phyloP scores from a whole-genome alignment of 2,888 invertebrate species.

The Tillus elongatus region DNA sequence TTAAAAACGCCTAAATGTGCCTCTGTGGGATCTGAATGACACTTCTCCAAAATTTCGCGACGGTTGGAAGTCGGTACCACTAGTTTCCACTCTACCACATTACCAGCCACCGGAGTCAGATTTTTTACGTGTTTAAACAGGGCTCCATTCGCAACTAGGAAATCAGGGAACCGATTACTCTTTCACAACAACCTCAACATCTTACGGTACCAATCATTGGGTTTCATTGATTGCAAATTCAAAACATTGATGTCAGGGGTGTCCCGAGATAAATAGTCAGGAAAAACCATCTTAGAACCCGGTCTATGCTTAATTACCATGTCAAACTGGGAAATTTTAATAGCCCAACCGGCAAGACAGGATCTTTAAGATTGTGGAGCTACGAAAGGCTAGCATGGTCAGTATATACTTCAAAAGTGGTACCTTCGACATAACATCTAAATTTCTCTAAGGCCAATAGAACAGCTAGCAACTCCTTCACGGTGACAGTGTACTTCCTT shows the following conservation, averaged over 20 bases:
- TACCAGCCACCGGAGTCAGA: neutral
- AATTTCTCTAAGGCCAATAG: conserved; percentile 7
- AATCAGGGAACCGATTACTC: no score
- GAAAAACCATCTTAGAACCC: conserved; percentile 8
- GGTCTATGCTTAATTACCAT: conserved; percentile 9
- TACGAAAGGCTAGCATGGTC: conserved; percentile 2
- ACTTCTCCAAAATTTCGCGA: neutral
- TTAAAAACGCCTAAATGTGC: conserved; percentile 8
- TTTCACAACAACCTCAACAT: no score
- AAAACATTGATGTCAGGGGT: no score
- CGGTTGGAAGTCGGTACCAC: conserved; percentile 6
- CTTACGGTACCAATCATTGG: no score
- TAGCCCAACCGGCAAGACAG: no score
- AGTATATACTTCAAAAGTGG: conserved; percentile 1
- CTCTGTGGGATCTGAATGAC: conserved; percentile 4
- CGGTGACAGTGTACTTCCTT: conserved; percentile 7
- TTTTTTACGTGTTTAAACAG: conserved; percentile 6
- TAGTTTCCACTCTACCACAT: conserved; percentile 11
- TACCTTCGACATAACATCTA: conserved; percentile 6
- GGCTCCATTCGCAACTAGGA: conserved; percentile 4
- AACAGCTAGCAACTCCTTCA: conserved; percentile 5
- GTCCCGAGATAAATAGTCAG: conserved; percentile 9
- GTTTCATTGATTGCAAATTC: no score
- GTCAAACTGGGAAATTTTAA: no score
- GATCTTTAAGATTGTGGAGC: conserved; percentile 4